These are phyloP conservation scores for Melanotaenia boesemani DNA, from an alignment of 2,797 vertebrate species.

Conservation along the genomic window DNA sequence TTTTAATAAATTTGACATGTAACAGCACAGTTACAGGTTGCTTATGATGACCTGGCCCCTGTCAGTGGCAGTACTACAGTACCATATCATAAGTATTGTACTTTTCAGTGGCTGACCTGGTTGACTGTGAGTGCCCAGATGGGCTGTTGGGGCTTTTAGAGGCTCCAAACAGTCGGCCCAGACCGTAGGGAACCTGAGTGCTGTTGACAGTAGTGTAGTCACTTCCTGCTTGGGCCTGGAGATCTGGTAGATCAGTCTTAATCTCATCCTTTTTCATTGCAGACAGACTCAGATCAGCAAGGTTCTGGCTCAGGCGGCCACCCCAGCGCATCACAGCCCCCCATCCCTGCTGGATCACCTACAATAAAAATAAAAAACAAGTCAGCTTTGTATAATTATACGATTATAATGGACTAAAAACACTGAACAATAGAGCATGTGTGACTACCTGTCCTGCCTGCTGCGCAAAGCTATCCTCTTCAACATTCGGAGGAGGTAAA, in stretches of 20 bases:
- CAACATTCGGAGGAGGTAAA: slow-evolving; percentile 68
- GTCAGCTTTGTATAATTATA: slow-evolving; percentile 1
- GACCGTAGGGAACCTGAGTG: slow-evolving; percentile 64
- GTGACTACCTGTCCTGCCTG: slow-evolving; percentile 82
- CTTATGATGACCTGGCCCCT: too few relatives aligned
- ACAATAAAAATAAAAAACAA: not conserved
- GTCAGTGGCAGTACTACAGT: too few relatives aligned
- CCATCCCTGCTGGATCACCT: slow-evolving; percentile 89
- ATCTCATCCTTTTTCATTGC: slow-evolving; percentile 59
- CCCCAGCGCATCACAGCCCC: slow-evolving; percentile 89
- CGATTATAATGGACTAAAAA: not conserved
- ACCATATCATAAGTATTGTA: not conserved
- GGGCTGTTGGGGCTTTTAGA: slow-evolving; percentile 68
- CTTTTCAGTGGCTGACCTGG: slow-evolving; percentile 68
- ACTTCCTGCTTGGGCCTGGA: slow-evolving; percentile 54
- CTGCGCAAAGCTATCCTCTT: slow-evolving; percentile 78
- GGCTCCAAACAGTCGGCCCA: slow-evolving; percentile 81
- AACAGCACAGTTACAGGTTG: too few relatives aligned
- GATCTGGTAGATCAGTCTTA: slow-evolving; percentile 27
- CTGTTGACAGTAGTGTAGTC: slow-evolving; percentile 63
- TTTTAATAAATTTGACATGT: not conserved
- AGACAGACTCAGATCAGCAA: slow-evolving; percentile 76
- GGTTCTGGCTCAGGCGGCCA: slow-evolving; percentile 84
- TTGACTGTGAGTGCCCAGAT: slow-evolving; percentile 51
- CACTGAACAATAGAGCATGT: not conserved